Base-by-base conservation (phyloP, 2,113 vertebrate species). In the Barbus barbus region DNA sequence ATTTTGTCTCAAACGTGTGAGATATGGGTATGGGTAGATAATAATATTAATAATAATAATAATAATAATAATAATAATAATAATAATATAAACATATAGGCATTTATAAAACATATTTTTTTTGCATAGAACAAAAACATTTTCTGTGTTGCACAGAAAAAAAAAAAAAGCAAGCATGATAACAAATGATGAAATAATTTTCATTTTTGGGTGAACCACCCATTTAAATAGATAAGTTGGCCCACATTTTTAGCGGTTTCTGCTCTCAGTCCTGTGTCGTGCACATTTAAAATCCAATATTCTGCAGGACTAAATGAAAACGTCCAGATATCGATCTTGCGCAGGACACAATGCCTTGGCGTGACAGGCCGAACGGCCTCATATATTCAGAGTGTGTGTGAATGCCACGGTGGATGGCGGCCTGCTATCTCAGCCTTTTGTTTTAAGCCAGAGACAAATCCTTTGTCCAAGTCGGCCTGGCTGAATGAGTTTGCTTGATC, bases 401-500 rank as follows among this genome's bases (percentile, higher is more conserved):
- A 82, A 75, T 81, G 78, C 75, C 85, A 67, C 0, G 83, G 87
- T 76, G 84, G 74, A 78, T 77, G 56, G 53, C 26, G 36, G 63
- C 9, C 61, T 2, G 6, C 24, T 83, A 61, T 87, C 86, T 79
- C 87, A 46, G 78, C 83, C 89, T 80, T 91, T 89, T 88, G 87
- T 88, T 90, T 92, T 69, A 81, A 91, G 87, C 85, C 88, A 33
- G 51, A 71, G 84, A 86, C 69, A 61, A 77, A 86, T 84, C 88
- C 90, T 91, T 91, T 92, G 88, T 92, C 86, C 41, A 18, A 90
- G 85, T 90, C 83, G 28, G 86, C 84, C 87, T 85, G 80, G 60
- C 36, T 77, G 88, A 89, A 91, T 91, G 91, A 88, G 87, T 89
- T 87, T 86, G 89, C 84, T 90, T 91, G 88, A 92, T 90, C 87